Evolutionary conservation across 1,140 invertebrate species (phyloP).

Genomic region (Eumeta japonica): DNA sequence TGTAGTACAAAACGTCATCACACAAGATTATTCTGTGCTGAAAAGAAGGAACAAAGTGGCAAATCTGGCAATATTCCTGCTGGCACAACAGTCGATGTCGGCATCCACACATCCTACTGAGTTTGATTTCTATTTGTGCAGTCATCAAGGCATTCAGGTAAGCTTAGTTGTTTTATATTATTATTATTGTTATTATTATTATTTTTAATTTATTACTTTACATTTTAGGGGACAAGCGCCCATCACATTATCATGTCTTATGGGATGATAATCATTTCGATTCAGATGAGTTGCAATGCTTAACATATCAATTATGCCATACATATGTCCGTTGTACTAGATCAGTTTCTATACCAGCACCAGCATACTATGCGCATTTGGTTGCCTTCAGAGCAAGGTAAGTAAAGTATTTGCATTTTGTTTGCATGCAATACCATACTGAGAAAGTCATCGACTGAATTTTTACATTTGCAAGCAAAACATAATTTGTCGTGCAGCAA

Average conservation of each 20-base stretch:
- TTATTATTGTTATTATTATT: too few species aligned
- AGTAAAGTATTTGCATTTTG: too few species aligned
- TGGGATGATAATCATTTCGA: constrained; percentile 99
- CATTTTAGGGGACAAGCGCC: constrained; percentile 86
- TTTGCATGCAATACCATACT: constrained; percentile 98
- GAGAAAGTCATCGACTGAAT: too few species aligned
- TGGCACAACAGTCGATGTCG: constrained; percentile 95
- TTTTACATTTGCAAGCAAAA: too few species aligned
- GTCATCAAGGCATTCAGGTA: constrained; percentile 96
- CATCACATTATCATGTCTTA: constrained; percentile 98
- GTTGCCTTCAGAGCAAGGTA: constrained; percentile 98
- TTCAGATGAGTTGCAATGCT: constrained; percentile 96
- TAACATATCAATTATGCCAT: constrained; percentile 99
- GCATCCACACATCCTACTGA: constrained; percentile 97
- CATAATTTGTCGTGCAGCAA: too few species aligned
- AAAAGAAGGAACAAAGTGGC: constrained; percentile 94
- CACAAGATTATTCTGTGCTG: constrained; percentile 91
- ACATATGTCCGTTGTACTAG: constrained; percentile 99
- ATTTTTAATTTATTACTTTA: neutral
- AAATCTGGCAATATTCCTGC: constrained; percentile 98
- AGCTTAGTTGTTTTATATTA: constrained; percentile 8
- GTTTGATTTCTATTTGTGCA: constrained; percentile 97
- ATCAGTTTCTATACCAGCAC: constrained; percentile 98
- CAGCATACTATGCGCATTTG: constrained; percentile 99
- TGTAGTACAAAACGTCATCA: constrained; percentile 86